Base-by-base conservation (phyloP, 1,140 invertebrate species). In the Lamellibrachia luymesi region DNA sequence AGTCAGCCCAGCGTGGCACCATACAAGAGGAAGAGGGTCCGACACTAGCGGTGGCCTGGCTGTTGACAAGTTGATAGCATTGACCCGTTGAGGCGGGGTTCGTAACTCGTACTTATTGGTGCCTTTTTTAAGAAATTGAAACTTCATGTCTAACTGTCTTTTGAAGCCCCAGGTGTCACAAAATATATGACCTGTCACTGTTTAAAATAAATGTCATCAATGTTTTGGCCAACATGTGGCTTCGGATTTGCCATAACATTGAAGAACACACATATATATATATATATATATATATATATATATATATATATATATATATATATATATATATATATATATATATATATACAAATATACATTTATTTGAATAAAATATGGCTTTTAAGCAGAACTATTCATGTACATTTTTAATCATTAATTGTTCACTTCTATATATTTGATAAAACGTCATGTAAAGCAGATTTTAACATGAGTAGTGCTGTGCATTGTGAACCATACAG, bases 291-390 rank as follows among this genome's bases (percentile, higher is more conserved):
- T 38, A 38, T 38, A 56, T 56, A 56, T 56, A 56, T 56, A 56
- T 56, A 22, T 90, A 90, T 27, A 90, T 38, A 27, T 94, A 56
- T 94, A 64, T 94, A 91, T 89, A 50, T 90, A 38, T 51, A 80
- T 91, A 91, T 93, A 91, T 89, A 49, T 50, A 49, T 64, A 93
- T 91, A 52, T 52, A 52, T 52, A 52, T 52, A 56, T 56, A 22
- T 90, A 90, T 27, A 90, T 38, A 27, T 94, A 56, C 93, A 64
- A 94, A 91, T 89, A 50, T 90, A 38, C 50, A 80, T 91, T 51
- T 93, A 91, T 89, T 25, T 50, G 22, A n/a, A 93, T 64, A 27
- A 91, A 91, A 27, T 50, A n/a, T 50, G 38, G 38, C 38, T 5
- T 91, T 10, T 49, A 91, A 13, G 50, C 50, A 91, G 38, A 91